phyloP scores from a whole-genome alignment of 2,888 invertebrate species.

The Marasmarcha lunaedactyla region DNA sequence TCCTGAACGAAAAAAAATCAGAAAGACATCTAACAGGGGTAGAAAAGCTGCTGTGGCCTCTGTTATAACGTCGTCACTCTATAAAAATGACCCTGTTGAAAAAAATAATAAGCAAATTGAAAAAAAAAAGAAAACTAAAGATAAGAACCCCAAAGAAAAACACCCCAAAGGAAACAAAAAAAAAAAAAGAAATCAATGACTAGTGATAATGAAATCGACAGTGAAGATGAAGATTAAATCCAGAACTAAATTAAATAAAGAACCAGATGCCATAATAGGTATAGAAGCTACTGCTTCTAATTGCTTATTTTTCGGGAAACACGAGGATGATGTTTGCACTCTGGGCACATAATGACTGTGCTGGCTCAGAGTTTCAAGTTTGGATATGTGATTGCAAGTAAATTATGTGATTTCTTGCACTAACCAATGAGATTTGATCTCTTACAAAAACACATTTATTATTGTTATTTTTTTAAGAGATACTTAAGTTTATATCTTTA shows the following conservation, averaged over 20 bases:
- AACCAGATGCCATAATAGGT: constrained; percentile 7
- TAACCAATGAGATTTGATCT: not conserved
- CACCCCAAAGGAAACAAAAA: too few species aligned
- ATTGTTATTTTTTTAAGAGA: not conserved
- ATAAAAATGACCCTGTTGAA: constrained; percentile 10
- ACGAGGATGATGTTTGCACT: too few species aligned
- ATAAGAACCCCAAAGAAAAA: too few species aligned
- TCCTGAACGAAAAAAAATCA: constrained; percentile 12
- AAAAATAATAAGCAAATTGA: constrained; percentile 7
- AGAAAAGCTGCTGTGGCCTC: constrained; percentile 8
- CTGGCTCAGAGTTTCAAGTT: constrained; percentile 13
- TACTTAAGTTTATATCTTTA: too few species aligned
- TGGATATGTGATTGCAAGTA: constrained; percentile 16
- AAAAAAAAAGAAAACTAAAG: not conserved
- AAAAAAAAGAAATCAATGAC: not conserved
- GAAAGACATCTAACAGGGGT: constrained; percentile 7
- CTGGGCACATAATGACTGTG: too few species aligned
- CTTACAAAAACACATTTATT: not conserved
- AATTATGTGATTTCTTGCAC: constrained; percentile 3
- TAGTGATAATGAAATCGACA: constrained; percentile 10
- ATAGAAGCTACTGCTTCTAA: constrained; percentile 1
- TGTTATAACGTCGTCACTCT: constrained; percentile 9
- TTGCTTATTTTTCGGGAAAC: constrained; percentile 6
- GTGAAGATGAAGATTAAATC: constrained; percentile 2
- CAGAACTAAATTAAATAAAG: constrained; percentile 8